Percentiles rank a stretch among this genome's conserved stretches.
These are phyloP conservation scores for Neosilurus mollespiculum DNA, from an alignment of 2,797 vertebrate genomes.

Conservation along the genomic window DNA sequence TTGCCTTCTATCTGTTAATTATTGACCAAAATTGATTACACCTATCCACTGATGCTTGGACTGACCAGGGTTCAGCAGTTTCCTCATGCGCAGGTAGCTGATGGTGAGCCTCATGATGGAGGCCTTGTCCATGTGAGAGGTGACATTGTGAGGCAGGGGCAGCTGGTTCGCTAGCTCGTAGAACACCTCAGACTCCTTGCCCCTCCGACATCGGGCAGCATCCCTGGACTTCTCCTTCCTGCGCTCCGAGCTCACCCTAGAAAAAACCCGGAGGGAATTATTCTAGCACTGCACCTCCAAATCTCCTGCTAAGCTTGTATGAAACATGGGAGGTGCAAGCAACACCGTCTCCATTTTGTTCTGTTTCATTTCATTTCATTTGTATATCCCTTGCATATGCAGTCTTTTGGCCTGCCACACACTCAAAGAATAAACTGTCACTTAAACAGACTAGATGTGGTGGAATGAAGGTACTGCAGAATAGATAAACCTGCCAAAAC, in stretches of 20 bases:
- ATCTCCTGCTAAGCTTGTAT: not conserved
- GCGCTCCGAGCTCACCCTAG: constrained; percentile 61
- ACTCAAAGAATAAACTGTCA: not conserved
- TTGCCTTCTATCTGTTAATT: not conserved
- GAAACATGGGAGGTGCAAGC: not conserved
- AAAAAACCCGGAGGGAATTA: not conserved
- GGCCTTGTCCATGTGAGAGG: constrained; percentile 89
- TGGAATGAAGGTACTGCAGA: not conserved
- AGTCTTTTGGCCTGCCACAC: not conserved
- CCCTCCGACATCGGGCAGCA: constrained; percentile 85
- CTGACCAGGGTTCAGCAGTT: constrained; percentile 80
- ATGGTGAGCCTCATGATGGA: constrained; percentile 93
- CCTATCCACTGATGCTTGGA: not conserved
- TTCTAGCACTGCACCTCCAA: not conserved
- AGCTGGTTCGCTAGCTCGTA: constrained; percentile 86
- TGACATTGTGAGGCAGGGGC: constrained; percentile 84
- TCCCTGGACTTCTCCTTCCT: constrained; percentile 77
- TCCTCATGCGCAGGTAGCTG: constrained; percentile 89
- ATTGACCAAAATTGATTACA: not conserved
- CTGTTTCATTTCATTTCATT: not conserved
- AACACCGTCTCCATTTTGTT: not conserved
- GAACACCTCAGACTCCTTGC: constrained; percentile 90
- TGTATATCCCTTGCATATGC: not conserved
- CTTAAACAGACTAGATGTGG: not conserved
- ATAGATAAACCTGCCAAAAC: not conserved